phyloP scores from a whole-genome alignment of 1,140 invertebrate genomes.

The Drosophila tristis region DNA sequence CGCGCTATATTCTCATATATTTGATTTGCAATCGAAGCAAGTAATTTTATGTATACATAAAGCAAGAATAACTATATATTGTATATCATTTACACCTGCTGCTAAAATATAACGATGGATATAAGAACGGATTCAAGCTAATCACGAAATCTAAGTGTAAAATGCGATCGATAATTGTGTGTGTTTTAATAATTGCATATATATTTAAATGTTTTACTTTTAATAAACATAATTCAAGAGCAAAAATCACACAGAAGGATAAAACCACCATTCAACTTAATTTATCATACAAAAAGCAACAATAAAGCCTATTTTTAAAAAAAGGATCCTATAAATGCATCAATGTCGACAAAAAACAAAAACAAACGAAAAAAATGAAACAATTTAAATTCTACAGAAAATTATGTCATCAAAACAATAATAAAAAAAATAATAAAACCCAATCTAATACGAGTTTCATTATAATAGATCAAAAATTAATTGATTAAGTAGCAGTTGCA shows the following conservation, averaged over 20 bases:
- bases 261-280: conserved; percentile 60
- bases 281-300: conserved; percentile 60
- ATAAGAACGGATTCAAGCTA: conserved; percentile 46
- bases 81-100: conserved; percentile 75
- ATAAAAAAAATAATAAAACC: conserved; percentile 70
- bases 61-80: conserved; percentile 48
- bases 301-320: conserved; percentile 74
- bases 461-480: background rate
- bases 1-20: conserved; percentile 62
- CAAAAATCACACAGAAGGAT: conserved; percentile 27
- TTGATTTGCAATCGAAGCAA: conserved; percentile 55
- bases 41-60: conserved; percentile 41
- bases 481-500: no score
- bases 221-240: conserved; percentile 48
- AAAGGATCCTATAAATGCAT: conserved; percentile 68
- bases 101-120: conserved; percentile 35
- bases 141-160: conserved; percentile 60
- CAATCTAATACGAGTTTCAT: conserved; percentile 30
- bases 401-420: conserved; percentile 72
- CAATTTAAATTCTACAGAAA: conserved; percentile 67
- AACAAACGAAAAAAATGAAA: conserved; percentile 28
- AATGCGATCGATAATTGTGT: conserved; percentile 29
- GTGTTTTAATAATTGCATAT: conserved; percentile 50
- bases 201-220: conserved; percentile 71
- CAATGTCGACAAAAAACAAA: conserved; percentile 51